These are phyloP conservation scores for Ornithoptera alexandrae DNA, from an alignment of 2,888 invertebrate genomes.

Conservation along the genomic window DNA sequence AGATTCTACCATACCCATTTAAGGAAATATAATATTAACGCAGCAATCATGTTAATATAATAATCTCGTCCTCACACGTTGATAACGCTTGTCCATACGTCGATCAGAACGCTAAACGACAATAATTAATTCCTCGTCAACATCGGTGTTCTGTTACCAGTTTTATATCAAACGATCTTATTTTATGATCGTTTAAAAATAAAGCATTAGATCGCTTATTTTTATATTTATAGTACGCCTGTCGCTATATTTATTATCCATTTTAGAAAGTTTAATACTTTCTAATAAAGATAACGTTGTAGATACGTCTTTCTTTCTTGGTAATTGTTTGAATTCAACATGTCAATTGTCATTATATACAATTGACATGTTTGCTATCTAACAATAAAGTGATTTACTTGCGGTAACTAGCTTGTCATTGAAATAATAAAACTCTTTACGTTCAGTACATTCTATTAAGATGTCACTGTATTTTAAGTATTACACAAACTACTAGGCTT, in stretches of 20 bases:
- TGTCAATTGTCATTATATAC: neutral
- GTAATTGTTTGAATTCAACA: neutral
- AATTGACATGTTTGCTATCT: too few relatives aligned
- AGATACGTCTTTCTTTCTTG: neutral
- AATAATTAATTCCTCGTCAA: slow-evolving; percentile 54
- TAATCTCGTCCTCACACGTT: slow-evolving; percentile 65
- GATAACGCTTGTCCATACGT: slow-evolving; percentile 53
- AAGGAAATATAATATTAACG: slow-evolving; percentile 74
- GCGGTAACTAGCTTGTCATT: neutral
- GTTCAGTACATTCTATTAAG: neutral
- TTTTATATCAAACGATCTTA: slow-evolving; percentile 26
- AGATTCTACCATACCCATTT: slow-evolving; percentile 50
- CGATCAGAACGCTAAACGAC: slow-evolving; percentile 51
- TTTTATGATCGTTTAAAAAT: slow-evolving; percentile 28
- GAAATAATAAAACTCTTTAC: neutral
- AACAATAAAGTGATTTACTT: neutral
- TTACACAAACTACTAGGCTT: neutral
- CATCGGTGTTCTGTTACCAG: slow-evolving; percentile 30
- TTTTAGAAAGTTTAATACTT: neutral
- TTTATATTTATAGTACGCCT: slow-evolving; percentile 10
- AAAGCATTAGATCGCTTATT: slow-evolving; percentile 7
- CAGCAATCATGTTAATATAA: slow-evolving; percentile 62
- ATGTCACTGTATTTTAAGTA: too few relatives aligned
- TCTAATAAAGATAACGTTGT: neutral
- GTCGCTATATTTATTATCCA: neutral